Conservation (phyloP, 2,888 invertebrate genomes). For the Ceratothoa steindachneri region DNA sequence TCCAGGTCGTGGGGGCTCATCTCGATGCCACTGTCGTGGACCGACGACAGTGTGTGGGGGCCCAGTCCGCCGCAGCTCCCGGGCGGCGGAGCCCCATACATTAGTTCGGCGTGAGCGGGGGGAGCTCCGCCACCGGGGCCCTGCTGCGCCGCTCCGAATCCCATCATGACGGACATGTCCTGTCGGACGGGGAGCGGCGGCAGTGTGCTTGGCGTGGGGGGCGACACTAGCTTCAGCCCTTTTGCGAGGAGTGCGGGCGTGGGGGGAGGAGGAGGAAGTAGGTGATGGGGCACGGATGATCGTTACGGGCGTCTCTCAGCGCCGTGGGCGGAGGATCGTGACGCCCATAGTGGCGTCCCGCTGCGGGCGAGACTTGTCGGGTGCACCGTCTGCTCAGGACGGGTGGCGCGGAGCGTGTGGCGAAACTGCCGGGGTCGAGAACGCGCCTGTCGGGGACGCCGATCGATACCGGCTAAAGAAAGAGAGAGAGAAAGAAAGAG, state of each 20-base stretch:
- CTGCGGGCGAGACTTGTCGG: neutral
- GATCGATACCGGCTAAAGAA: neutral
- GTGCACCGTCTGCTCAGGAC: constrained; percentile 14
- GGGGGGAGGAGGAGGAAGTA: no score
- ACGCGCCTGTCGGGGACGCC: neutral
- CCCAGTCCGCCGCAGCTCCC: neutral
- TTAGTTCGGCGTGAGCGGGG: neutral
- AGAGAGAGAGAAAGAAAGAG: neutral
- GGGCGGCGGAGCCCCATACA: neutral
- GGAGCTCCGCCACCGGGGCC: neutral
- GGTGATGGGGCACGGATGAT: no score
- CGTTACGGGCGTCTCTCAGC: no score
- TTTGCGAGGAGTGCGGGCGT: no score
- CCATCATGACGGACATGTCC: constrained; percentile 9
- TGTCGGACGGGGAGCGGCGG: neutral
- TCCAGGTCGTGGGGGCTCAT: constrained; percentile 4
- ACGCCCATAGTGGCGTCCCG: constrained; percentile 5
- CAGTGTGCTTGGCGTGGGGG: no score
- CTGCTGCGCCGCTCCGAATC: neutral
- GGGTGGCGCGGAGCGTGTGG: neutral
- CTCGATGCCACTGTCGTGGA: neutral
- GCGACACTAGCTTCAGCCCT: no score
- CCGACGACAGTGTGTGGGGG: neutral
- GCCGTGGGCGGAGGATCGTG: neutral
- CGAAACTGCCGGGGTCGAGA: neutral